Base-by-base conservation (phyloP, 2,113 vertebrate genomes). In the Sylvietta virens region DNA sequence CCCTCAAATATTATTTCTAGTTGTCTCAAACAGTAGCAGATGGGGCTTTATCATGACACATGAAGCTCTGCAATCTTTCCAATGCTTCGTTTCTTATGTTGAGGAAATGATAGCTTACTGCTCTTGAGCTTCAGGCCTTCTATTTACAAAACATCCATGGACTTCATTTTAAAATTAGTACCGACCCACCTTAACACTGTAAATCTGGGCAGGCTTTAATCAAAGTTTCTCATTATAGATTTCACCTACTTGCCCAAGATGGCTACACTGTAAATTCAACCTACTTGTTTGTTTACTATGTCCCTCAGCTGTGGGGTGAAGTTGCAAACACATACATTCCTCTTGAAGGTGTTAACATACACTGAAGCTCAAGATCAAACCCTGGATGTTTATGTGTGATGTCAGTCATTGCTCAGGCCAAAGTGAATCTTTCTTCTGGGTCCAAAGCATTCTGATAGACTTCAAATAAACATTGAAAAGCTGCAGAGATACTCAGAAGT, bases 381-480 rank as follows among this genome's bases (percentile, higher is more conserved):
- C 74, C 69, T 31, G 98, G 98, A 35, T 81, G 22, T 39, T 95
- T 97, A 81, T 98, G 90, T 94, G 97, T 97, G 72, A 98, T 81
- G 81, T 98, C 97, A 61, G 44, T 98, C 77, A 98, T 97, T 1
- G 86, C 97, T 71, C 97, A 97, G 21, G 97, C 98, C 95, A 98
- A 92, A 27, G 97, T 35, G 69, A 98, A 97, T 88, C 97, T 96
- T 96, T 98, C 97, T 54, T 98, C 98, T 21, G 95, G 44, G 65
- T 98, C 97, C 54, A 96, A 42, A 30, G 95, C 70, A 53, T 98
- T 98, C 82, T 98, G 98, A 85, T 98, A 98, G 62, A 96, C 97
- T 96, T 98, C 98, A 48, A 97, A 98, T 73, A 98, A 96, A 97
- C 94, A 91, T 98, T 97, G 33, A 99, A 90, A 83, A 98, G 97